Conservation (phyloP, 2,113 vertebrate genomes). For the Chauna torquata region DNA sequence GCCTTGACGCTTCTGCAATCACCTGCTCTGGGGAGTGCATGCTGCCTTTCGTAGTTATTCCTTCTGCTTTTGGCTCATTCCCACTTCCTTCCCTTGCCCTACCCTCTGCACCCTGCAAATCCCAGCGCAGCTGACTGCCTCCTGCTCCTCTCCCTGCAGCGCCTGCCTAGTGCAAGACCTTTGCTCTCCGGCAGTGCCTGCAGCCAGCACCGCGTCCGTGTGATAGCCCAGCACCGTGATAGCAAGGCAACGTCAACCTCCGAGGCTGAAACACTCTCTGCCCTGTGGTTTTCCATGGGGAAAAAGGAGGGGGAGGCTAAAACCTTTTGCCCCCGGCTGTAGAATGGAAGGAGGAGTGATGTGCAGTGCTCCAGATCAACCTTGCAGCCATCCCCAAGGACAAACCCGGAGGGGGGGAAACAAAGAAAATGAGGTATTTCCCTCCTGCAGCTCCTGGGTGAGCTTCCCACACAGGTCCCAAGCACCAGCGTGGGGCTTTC, state of each 20-base stretch:
- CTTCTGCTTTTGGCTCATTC: neutral
- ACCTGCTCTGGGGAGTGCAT: accelerated
- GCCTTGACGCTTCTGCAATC: neutral
- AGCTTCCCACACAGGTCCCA: accelerated
- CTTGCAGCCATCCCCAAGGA: neutral
- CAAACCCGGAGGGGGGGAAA: neutral
- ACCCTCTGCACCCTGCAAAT: neutral
- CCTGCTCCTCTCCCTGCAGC: neutral
- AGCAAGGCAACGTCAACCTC: neutral
- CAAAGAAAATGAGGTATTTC: neutral
- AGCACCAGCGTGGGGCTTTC: neutral
- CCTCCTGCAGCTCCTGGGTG: accelerated
- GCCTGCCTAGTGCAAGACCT: accelerated
- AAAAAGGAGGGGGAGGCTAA: neutral
- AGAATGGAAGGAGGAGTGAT: neutral
- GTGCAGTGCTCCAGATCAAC: neutral
- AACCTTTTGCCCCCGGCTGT: neutral
- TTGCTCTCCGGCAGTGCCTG: too few species aligned
- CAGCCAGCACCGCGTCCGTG: neutral
- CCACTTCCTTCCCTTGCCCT: neutral
- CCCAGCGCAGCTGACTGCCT: neutral
- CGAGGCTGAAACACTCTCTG: neutral
- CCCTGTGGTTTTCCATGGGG: neutral
- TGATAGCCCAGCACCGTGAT: neutral
- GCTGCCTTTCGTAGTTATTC: neutral